Evolutionary conservation across 2,797 vertebrate genomes (phyloP).

Genomic region (Artibeus jamaicensis): DNA sequence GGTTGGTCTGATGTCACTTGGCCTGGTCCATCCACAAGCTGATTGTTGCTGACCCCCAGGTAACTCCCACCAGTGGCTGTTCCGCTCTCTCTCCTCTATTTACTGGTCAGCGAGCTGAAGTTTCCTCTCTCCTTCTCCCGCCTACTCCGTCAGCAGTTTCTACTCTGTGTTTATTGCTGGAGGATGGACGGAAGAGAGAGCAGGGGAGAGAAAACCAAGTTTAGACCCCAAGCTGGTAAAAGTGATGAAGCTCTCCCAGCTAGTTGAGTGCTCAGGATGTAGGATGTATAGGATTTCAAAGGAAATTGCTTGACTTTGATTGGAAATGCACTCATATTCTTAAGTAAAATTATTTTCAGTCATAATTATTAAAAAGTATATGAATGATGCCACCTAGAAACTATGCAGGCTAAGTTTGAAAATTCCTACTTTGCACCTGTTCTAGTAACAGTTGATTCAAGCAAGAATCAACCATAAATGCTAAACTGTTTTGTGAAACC

Average conservation of each 20-base stretch:
- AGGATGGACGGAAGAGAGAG: not conserved
- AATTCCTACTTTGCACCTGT: not conserved
- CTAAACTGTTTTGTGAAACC: not conserved
- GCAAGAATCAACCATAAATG: not conserved
- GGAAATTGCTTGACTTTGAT: slow-evolving; percentile 24
- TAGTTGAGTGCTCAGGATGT: not conserved
- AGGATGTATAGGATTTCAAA: not conserved
- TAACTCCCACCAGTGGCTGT: not conserved
- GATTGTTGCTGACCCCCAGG: not conserved
- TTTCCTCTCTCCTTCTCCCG: not conserved
- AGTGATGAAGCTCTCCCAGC: not conserved
- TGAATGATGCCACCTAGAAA: not conserved
- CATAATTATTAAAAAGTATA: not conserved
- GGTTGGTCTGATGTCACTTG: not conserved
- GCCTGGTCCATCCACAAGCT: not conserved
- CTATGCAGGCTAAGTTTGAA: not conserved
- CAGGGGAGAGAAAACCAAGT: not conserved
- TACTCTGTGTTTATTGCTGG: not conserved
- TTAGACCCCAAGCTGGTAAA: not conserved
- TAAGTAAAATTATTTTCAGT: not conserved
- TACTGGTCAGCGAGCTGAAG: not conserved
- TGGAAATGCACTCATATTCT: not conserved
- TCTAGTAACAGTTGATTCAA: not conserved
- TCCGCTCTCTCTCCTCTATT: not conserved
- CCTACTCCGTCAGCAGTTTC: not conserved